Conservation (phyloP, 2,797 vertebrate genomes). For the Pipistrellus pipistrellus region DNA sequence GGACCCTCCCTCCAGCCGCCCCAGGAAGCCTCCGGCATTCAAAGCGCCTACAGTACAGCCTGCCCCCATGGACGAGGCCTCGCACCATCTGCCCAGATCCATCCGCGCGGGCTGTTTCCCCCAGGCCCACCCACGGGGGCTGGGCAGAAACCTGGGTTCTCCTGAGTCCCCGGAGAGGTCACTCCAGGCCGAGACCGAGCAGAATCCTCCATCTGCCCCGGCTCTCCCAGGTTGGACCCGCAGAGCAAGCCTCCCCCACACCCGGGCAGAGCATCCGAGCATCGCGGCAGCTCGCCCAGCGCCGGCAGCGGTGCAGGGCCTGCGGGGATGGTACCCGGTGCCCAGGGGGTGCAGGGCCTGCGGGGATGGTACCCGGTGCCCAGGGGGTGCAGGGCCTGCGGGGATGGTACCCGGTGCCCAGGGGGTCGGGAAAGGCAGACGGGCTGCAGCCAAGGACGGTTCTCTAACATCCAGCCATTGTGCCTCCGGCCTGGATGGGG, state of each 20-base stretch:
- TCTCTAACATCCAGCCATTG: neutral
- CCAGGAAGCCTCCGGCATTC: neutral
- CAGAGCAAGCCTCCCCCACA: neutral
- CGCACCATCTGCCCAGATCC: neutral
- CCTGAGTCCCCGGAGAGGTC: neutral
- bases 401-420: accelerated
- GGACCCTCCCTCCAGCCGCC: neutral
- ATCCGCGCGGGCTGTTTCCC: accelerated
- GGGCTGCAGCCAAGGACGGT: neutral
- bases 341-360: neutral
- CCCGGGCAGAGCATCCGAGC: accelerated
- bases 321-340: accelerated
- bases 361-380: accelerated
- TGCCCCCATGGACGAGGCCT: neutral
- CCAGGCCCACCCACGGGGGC: neutral
- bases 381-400: neutral
- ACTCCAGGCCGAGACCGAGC: neutral
- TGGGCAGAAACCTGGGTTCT: neutral
- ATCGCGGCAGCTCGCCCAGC: neutral
- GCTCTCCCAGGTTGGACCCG: accelerated
- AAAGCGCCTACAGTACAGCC: neutral
- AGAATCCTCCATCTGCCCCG: neutral
- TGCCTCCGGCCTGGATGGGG: neutral
- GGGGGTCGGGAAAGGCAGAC: neutral
- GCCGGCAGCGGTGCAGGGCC: neutral